Evolutionary conservation across 2,113 vertebrate species (phyloP).

Genomic region (Lanius ludovicianus): DNA sequence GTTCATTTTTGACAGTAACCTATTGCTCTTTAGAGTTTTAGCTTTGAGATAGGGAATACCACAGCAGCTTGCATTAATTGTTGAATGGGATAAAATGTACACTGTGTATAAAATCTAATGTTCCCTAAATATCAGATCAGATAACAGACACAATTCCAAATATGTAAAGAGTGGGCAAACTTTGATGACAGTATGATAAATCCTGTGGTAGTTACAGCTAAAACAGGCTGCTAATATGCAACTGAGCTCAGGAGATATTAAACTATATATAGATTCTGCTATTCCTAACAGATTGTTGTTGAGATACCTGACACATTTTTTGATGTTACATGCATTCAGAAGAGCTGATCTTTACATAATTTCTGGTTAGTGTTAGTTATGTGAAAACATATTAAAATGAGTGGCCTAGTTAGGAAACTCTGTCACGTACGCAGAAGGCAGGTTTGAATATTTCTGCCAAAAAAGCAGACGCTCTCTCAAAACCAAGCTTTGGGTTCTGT

Average conservation of each 20-base stretch:
- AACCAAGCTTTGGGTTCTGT: neutral
- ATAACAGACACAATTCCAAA: conserved; percentile 4
- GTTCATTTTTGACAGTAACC: neutral
- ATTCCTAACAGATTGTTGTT: conserved; percentile 58
- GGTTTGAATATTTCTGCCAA: neutral
- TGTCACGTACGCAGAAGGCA: neutral
- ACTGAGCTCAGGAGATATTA: conserved; percentile 60
- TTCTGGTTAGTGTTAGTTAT: conserved; percentile 52
- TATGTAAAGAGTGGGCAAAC: conserved; percentile 39
- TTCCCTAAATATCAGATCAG: neutral
- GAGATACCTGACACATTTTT: conserved; percentile 63
- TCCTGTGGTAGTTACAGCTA: conserved; percentile 31
- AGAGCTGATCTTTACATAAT: conserved; percentile 64
- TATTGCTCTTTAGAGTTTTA: neutral
- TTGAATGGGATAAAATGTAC: neutral
- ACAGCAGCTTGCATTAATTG: neutral
- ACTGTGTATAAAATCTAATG: neutral
- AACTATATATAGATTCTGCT: conserved; percentile 61
- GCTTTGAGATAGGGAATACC: neutral
- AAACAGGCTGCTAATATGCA: conserved; percentile 38
- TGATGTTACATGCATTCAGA: conserved; percentile 40
- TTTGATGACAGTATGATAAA: conserved; percentile 27
- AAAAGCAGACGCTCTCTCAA: neutral
- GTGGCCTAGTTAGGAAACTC: conserved; percentile 53
- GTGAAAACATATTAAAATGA: conserved; percentile 50